Conservation (phyloP, 1,140 invertebrate genomes). For the Ceratina australensis region DNA sequence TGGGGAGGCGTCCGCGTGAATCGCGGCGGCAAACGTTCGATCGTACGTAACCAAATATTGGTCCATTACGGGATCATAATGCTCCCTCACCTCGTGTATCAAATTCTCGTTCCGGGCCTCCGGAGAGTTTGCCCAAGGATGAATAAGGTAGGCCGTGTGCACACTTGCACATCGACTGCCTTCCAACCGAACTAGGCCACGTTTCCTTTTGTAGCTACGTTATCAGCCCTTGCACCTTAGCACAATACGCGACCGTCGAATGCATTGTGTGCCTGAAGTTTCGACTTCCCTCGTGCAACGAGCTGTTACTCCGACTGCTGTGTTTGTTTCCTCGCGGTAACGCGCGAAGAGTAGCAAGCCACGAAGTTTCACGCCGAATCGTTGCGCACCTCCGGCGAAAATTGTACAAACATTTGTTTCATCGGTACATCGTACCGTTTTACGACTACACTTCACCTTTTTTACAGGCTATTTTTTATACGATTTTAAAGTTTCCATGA, state of each 20-base stretch:
- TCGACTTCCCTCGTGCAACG: not conserved
- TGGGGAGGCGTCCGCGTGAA: conserved; percentile 49
- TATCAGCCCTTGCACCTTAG: conserved; percentile 44
- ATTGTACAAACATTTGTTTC: too few species aligned
- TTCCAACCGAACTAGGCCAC: conserved; percentile 46
- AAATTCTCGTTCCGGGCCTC: conserved; percentile 40
- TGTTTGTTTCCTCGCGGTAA: conserved; percentile 8
- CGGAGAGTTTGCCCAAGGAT: conserved; percentile 42
- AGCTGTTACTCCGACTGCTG: not conserved
- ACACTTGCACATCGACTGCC: conserved; percentile 11
- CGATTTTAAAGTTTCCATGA: too few species aligned
- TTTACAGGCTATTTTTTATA: too few species aligned
- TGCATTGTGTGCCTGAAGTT: not conserved
- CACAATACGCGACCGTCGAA: conserved; percentile 8
- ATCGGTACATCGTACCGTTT: too few species aligned
- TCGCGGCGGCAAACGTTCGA: conserved; percentile 47
- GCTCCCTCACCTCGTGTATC: conserved; percentile 50
- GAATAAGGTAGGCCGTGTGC: conserved; percentile 46
- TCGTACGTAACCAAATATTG: conserved; percentile 69
- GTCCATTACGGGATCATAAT: conserved; percentile 71
- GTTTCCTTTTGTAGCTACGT: conserved; percentile 47
- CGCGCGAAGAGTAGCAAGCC: not conserved
- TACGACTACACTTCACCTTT: too few species aligned
- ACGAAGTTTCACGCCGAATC: not conserved
- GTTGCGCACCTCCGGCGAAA: not conserved